A percentile compares a stretch with the other conserved stretches of the same genome.
These are phyloP conservation scores for Noctua fimbriata DNA, from an alignment of 2,888 invertebrate genomes.

Conservation along the genomic window DNA sequence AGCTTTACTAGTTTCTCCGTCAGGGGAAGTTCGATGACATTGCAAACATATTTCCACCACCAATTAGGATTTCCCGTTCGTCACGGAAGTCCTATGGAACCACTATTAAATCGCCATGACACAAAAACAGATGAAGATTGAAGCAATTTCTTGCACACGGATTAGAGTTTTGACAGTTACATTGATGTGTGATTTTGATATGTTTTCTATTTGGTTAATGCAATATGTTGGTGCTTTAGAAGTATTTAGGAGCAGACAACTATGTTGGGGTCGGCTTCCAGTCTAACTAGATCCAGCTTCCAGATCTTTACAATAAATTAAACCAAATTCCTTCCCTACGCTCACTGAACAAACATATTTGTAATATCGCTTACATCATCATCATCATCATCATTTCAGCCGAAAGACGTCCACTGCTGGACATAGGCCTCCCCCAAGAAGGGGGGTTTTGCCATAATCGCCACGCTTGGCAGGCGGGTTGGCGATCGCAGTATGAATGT, in stretches of 20 bases:
- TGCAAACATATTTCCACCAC: constrained; percentile 47
- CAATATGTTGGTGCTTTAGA: background rate
- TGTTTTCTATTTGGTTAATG: background rate
- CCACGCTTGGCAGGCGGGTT: no score
- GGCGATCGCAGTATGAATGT: no score
- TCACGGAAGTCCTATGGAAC: constrained; percentile 43
- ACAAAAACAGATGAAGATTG: constrained; percentile 21
- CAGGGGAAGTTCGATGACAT: constrained; percentile 60
- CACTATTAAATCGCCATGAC: constrained; percentile 30
- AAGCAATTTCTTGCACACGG: constrained; percentile 15
- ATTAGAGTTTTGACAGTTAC: constrained; percentile 19
- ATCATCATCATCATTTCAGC: no score
- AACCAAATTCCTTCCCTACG: no score
- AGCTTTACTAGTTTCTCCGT: constrained; percentile 53
- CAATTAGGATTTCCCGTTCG: constrained; percentile 60
- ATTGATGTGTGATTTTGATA: constrained; percentile 11
- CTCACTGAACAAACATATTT: no score
- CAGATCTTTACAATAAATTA: no score
- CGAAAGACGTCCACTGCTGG: no score
- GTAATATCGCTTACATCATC: no score
- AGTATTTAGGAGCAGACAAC: no score
- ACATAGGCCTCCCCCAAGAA: no score
- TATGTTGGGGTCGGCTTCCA: background rate
- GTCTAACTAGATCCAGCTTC: background rate
- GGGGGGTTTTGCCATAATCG: no score